A percentile compares a stretch with the other conserved stretches of the same genome.
Evolutionary conservation across 2,888 invertebrate genomes (phyloP).

Genomic region (Hypomecis punctinalis): DNA sequence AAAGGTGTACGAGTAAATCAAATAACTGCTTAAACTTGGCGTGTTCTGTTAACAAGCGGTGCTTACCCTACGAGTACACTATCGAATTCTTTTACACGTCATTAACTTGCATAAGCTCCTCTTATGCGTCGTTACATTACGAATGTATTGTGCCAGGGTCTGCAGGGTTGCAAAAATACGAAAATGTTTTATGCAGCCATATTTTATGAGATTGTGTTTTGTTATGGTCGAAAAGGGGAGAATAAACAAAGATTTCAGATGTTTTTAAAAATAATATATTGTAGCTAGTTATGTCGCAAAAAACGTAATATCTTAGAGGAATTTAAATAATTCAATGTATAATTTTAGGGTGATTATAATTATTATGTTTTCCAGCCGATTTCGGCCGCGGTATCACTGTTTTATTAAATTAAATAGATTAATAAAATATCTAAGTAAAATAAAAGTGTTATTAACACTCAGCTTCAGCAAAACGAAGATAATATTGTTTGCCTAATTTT

Average conservation of each 20-base stretch:
- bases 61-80: slow-evolving; percentile 2
- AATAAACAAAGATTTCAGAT: background rate
- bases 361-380: too few relatives aligned
- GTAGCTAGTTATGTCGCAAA: too few relatives aligned
- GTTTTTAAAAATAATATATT: too few relatives aligned
- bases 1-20: background rate
- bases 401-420: too few relatives aligned
- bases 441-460: too few relatives aligned
- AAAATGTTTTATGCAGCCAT: slow-evolving; percentile 3
- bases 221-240: background rate
- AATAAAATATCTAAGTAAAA: too few relatives aligned
- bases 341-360: too few relatives aligned
- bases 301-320: too few relatives aligned
- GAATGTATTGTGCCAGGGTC: background rate
- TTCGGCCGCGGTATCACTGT: too few relatives aligned
- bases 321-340: too few relatives aligned
- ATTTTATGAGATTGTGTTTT: background rate
- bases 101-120: slow-evolving; percentile 14
- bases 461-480: too few relatives aligned
- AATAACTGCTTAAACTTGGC: background rate
- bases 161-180: background rate
- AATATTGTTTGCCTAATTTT: too few relatives aligned
- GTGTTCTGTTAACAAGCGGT: slow-evolving; percentile 1
- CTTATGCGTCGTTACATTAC: slow-evolving; percentile 1
- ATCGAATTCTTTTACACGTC: slow-evolving; percentile 14